These are phyloP conservation scores for Macroglossus sobrinus DNA, from an alignment of 2,113 vertebrate genomes.

Conservation along the genomic window DNA sequence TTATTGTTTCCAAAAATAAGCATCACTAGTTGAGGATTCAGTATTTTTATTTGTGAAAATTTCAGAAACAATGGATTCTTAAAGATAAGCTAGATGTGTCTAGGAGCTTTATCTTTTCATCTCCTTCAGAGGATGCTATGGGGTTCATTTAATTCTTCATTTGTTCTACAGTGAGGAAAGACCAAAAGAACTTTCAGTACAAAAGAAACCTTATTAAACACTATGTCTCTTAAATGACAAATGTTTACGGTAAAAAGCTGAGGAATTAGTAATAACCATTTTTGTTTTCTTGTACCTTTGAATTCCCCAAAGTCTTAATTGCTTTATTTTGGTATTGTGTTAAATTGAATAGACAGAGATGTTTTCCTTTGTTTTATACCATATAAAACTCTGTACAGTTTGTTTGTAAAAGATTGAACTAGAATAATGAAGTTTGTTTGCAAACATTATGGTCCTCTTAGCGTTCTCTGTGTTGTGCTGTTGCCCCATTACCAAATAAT, in stretches of 20 bases:
- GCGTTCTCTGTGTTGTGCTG: slow-evolving; percentile 73
- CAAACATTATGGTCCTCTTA: slow-evolving; percentile 75
- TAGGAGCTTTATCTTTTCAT: slow-evolving; percentile 62
- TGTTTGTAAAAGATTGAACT: slow-evolving; percentile 83
- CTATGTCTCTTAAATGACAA: slow-evolving; percentile 76
- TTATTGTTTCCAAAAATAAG: slow-evolving; percentile 78
- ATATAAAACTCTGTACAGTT: slow-evolving; percentile 79
- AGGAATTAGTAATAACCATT: slow-evolving; percentile 78
- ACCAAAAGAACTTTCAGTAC: slow-evolving; percentile 76
- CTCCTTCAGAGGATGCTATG: slow-evolving; percentile 63
- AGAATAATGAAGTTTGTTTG: slow-evolving; percentile 84
- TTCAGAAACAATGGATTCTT: slow-evolving; percentile 73
- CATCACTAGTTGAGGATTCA: slow-evolving; percentile 71
- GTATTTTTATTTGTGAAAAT: slow-evolving; percentile 77
- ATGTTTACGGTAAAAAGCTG: slow-evolving; percentile 81
- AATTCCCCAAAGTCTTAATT: slow-evolving; percentile 79
- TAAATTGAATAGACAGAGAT: slow-evolving; percentile 77
- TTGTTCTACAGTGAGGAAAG: slow-evolving; percentile 67
- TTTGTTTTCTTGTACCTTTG: slow-evolving; percentile 79
- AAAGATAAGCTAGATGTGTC: slow-evolving; percentile 73
- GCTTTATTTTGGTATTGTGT: slow-evolving; percentile 78
- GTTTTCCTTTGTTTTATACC: slow-evolving; percentile 81
- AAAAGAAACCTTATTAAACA: slow-evolving; percentile 75
- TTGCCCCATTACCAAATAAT: slow-evolving; percentile 22
- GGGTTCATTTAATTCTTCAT: slow-evolving; percentile 60